Evolutionary conservation across 1,140 invertebrate species (phyloP), one percentile per base, ranked within the genome.

Genomic region (Sarcophaga bullata): DNA sequence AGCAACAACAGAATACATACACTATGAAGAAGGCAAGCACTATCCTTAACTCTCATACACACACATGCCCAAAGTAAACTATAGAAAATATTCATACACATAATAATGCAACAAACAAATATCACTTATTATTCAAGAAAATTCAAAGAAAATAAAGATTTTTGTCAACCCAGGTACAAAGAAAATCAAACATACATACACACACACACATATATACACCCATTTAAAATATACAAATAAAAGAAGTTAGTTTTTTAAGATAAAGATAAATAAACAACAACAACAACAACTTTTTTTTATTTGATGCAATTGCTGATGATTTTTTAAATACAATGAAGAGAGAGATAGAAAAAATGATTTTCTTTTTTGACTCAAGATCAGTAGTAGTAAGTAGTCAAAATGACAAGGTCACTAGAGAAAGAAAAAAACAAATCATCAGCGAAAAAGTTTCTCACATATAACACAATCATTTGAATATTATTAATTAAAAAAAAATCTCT

Each of bases 291-390:
- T 62, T n/a, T 8, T 37, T 37, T 37, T n/a, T n/a, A n/a, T n/a
- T n/a, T 68, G 62, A 68, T 68, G 62, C 62, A 68, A 68, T 68
- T 68, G 62, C 62, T 68, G 15, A 58, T 37, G 25, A 37, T 37
- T 37, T 37, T 37, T 37, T n/a, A 58, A 58, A 15, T n/a, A 37
- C 25, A 37, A 37, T 37, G 25, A 37, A 37, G 25, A 37, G 25
- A 37, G 25, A 37, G 4, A 37, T 1, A 37, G 4, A 37, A 37
- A 37, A 37, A 37, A 37, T 37, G 25, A 4, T 2, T 37, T 37
- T 37, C 4, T 4, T 37, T 37, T 37, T 37, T 37, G 4, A 37
- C 25, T 37, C 25, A 1, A 37, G 25, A 37, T 37, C 25, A 37
- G 25, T 37, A 37, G 25, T 37, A 37, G 25, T n/a, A n/a, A n/a